Percentiles rank a stretch among this genome's conserved stretches.
phyloP scores from a whole-genome alignment of 2,113 vertebrate genomes.

The Mormyrus lacerda region DNA sequence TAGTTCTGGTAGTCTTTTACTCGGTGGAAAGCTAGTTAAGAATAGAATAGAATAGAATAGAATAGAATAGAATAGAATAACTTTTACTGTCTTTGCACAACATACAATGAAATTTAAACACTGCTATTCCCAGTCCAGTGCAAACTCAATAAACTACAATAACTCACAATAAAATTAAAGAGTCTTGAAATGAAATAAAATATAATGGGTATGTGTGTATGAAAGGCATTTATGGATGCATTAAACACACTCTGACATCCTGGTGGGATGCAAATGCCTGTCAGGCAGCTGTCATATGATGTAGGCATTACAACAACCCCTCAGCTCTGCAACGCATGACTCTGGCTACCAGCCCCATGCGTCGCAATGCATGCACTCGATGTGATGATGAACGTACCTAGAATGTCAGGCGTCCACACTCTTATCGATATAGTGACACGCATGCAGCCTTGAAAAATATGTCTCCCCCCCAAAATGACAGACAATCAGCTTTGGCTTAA shows the following conservation, averaged over 20 bases:
- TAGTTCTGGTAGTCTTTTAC: neutral
- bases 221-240: neutral
- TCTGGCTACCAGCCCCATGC: neutral
- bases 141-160: neutral
- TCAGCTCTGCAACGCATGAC: neutral
- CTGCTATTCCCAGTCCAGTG: neutral
- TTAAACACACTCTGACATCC: neutral
- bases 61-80: too few relatives aligned
- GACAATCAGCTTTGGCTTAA: slow-evolving; percentile 66
- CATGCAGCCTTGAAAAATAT: neutral
- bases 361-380: neutral
- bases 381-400: neutral
- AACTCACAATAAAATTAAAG: neutral
- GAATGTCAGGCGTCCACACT: neutral
- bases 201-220: neutral
- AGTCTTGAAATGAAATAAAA: neutral
- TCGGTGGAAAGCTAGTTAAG: neutral
- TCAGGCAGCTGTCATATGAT: neutral
- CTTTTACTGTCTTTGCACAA: neutral
- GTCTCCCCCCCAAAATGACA: slow-evolving; percentile 29
- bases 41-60: neutral
- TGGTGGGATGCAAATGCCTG: neutral
- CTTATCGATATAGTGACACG: neutral
- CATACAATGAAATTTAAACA: neutral
- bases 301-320: neutral